Percentiles rank a stretch among this genome's conserved stretches.
Evolutionary conservation across 2,797 vertebrate species (phyloP).

Genomic region (Ambastaia sidthimunki): DNA sequence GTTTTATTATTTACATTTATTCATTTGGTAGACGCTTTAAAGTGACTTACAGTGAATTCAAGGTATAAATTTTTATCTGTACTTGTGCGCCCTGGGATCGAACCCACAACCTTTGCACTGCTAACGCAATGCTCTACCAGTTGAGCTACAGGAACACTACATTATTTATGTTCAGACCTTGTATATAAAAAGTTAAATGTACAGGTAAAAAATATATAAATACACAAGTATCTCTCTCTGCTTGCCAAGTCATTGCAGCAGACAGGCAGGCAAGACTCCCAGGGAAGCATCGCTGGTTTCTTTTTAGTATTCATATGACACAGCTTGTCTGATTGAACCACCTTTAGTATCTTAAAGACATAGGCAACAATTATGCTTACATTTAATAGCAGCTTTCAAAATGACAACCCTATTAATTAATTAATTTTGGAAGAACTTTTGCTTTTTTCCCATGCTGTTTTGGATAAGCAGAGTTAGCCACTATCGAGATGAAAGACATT

Average conservation of each 20-base stretch:
- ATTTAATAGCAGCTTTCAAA: background rate
- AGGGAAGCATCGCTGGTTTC: background rate
- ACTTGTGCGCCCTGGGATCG: no score
- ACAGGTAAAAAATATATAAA: background rate
- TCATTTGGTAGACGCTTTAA: no score
- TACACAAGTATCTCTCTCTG: slow-evolving; percentile 4
- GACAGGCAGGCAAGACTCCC: slow-evolving; percentile 23
- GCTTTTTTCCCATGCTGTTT: background rate
- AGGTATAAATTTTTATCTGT: no score
- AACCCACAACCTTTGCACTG: no score
- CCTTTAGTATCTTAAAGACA: slow-evolving; percentile 43
- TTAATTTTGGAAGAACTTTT: slow-evolving; percentile 11
- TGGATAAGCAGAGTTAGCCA: background rate
- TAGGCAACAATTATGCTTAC: slow-evolving; percentile 9
- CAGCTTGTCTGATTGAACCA: slow-evolving; percentile 34
- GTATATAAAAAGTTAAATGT: background rate
- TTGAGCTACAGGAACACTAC: no score
- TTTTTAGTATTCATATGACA: slow-evolving; percentile 47
- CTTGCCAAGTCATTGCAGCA: slow-evolving; percentile 37
- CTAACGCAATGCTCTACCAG: no score
- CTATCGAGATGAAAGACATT: slow-evolving; percentile 24
- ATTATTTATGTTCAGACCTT: no score
- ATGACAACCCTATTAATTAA: slow-evolving; percentile 5
- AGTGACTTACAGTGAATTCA: no score
- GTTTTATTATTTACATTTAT: no score